These are phyloP conservation scores for Perognathus longimembris DNA, from an alignment of 2,113 vertebrate species.

Conservation along the genomic window DNA sequence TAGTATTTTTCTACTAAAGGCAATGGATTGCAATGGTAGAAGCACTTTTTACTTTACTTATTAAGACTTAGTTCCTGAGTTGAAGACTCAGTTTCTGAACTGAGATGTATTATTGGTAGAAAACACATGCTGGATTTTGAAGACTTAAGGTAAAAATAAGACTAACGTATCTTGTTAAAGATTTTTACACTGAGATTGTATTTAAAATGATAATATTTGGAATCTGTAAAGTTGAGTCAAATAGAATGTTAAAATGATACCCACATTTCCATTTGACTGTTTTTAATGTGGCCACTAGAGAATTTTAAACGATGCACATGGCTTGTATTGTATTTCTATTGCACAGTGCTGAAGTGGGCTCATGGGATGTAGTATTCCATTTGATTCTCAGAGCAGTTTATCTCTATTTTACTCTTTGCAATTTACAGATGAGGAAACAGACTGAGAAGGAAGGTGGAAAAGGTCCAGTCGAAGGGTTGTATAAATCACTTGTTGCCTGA, in stretches of 20 bases:
- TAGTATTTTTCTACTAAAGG: background rate
- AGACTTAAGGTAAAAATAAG: background rate
- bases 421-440: background rate
- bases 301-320: background rate
- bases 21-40: background rate
- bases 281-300: background rate
- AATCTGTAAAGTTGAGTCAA: background rate
- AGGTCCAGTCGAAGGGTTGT: no score
- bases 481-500: no score
- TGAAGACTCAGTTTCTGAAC: background rate
- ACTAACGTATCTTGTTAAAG: background rate
- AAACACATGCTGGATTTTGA: background rate
- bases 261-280: background rate
- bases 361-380: background rate
- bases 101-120: background rate
- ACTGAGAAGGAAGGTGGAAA: background rate
- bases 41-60: background rate
- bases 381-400: background rate
- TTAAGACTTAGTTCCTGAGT: background rate
- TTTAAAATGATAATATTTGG: constrained; percentile 22
- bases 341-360: background rate
- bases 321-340: background rate
- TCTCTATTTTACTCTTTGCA: background rate
- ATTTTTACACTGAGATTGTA: constrained; percentile 18
- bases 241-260: background rate